Evolutionary conservation across 2,113 vertebrate genomes (phyloP).

Genomic region (Mormyrus lacerda): DNA sequence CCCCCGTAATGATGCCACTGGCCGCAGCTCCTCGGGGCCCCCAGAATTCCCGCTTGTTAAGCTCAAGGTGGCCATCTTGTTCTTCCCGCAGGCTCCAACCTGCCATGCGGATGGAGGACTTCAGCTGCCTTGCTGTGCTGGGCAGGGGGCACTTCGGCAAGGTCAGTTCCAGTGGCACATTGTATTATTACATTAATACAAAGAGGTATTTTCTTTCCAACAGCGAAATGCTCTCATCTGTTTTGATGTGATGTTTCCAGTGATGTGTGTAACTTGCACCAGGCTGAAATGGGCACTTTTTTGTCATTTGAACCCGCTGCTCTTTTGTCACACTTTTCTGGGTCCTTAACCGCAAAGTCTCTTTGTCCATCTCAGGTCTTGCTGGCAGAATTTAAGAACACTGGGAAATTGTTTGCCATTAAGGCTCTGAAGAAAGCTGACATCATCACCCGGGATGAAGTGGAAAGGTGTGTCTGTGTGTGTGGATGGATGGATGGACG

Average conservation of each 20-base stretch:
- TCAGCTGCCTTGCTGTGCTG: constrained; percentile 75
- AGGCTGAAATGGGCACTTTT: not conserved
- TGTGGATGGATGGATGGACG: too few species aligned
- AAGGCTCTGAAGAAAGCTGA: constrained; percentile 96
- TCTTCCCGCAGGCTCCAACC: constrained; percentile 27
- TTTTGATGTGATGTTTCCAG: not conserved
- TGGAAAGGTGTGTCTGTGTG: constrained; percentile 52
- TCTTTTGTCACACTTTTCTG: not conserved
- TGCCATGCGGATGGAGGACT: constrained; percentile 71
- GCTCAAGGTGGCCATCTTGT: not conserved
- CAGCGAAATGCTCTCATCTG: not conserved
- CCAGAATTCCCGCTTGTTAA: not conserved
- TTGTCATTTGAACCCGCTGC: not conserved
- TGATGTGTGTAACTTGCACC: not conserved
- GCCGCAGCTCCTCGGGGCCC: not conserved
- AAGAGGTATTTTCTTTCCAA: not conserved
- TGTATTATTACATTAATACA: not conserved
- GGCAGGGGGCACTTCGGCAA: constrained; percentile 95
- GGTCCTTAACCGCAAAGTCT: not conserved
- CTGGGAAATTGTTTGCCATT: constrained; percentile 78
- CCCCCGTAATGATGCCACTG: not conserved
- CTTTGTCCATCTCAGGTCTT: constrained; percentile 67
- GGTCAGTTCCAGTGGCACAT: constrained; percentile 49
- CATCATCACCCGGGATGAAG: constrained; percentile 82
- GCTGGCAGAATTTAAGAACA: constrained; percentile 75